Evolutionary conservation across 2,888 invertebrate species (phyloP).

Genomic region (Aleiodes alternator): DNA sequence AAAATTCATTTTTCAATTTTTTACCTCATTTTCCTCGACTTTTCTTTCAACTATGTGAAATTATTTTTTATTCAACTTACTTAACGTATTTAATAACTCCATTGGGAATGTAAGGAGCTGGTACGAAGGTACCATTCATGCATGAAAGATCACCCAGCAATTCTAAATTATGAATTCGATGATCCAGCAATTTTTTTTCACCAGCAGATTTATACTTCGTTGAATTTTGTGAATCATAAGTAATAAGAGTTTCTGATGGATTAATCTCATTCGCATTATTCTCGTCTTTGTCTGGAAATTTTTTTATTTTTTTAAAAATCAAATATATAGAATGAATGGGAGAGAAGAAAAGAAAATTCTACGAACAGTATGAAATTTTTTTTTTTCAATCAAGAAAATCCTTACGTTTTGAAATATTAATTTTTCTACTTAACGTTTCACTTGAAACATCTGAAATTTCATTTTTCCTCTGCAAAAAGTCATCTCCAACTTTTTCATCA

Average conservation of each 20-base stretch:
- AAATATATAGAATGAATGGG: neutral
- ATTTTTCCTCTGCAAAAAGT: constrained; percentile 11
- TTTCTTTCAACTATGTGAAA: constrained; percentile 35
- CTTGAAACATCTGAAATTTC: neutral
- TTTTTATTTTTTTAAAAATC: neutral
- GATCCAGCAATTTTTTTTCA: constrained; percentile 32
- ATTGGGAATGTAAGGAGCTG: constrained; percentile 69
- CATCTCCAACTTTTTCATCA: neutral
- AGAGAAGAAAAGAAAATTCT: neutral
- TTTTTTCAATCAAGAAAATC: neutral
- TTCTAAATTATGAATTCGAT: constrained; percentile 23
- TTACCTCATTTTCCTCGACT: neutral
- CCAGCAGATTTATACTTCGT: constrained; percentile 14
- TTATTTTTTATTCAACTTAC: constrained; percentile 61
- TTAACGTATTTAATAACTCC: constrained; percentile 74
- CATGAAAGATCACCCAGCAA: constrained; percentile 69
- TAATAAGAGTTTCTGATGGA: neutral
- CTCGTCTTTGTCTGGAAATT: no score
- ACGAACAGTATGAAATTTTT: neutral
- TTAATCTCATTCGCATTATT: neutral
- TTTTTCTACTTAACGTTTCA: neutral
- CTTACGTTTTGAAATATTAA: neutral
- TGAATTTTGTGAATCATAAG: neutral
- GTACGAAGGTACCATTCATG: constrained; percentile 71
- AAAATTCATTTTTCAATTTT: neutral